Evolutionary conservation across 2,888 invertebrate genomes (phyloP), one percentile per base, ranked within the genome.

Genomic region (Hydrotaea cyrtoneurina): DNA sequence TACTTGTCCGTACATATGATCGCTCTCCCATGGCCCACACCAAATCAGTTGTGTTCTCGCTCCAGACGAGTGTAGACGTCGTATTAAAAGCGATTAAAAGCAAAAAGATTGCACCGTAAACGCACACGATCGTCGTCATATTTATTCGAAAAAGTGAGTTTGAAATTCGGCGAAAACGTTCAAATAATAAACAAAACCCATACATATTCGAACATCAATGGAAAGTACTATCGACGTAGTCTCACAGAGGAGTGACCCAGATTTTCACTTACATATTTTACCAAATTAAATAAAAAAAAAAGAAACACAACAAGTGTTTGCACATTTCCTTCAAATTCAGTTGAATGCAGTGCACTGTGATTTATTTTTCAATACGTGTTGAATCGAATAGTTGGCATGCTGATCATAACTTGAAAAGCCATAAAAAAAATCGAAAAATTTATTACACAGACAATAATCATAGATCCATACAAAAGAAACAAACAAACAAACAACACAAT

Each of bases 21-120:
- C 88, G 86, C 79, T 81, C 80, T 82, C 84, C 83, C 82, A 85
- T 86, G 86, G 85, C 86, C 86, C 86, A 86, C 86, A 86, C 82
- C 85, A 87, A 89, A 87, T 91, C 89, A 90, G 90, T 90, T 88
- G 87, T 86, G 86, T 88, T 87, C 85, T 87, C 81, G 87, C 88
- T 88, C 80, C 87, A 88, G 88, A 55, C 86, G 87, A 85, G 89
- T 86, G 86, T 88, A 88, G 87, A 89, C 89, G 89, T 78, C 89
- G 89, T 78, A 82, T 53, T 53, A 75, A 64, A 80, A 59, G n/a
- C 72, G 78, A 62, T 71, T 71, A 46, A 64, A 78, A 36, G 10
- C n/a, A 50, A n/a, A 43, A 13, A 43, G 2, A 50, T 50, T 50
- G n/a, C 0, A 50, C 0, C 3, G 15, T n/a, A 50, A 50, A 50